Percentiles rank a stretch among this genome's conserved stretches.
Evolutionary conservation across 2,797 vertebrate species (phyloP).

Genomic region (Bovichtus variegatus): DNA sequence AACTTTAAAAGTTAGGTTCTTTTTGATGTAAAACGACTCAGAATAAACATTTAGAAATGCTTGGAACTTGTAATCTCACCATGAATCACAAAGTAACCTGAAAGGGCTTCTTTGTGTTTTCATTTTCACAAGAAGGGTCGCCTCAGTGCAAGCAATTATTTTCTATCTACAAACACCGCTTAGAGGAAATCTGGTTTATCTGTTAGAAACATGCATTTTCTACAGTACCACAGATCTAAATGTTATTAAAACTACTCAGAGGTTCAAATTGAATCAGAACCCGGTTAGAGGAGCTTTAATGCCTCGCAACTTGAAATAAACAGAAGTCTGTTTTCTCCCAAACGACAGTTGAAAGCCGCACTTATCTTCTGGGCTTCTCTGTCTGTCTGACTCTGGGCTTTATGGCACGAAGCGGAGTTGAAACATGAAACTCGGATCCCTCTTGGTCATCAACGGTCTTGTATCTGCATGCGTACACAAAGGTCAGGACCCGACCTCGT

Average conservation of each 20-base stretch:
- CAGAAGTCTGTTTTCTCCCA: slow-evolving; percentile 20
- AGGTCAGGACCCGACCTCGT: slow-evolving; percentile 42
- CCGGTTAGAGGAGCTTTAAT: slow-evolving; percentile 49
- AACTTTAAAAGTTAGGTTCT: slow-evolving; percentile 27
- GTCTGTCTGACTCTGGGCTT: slow-evolving; percentile 1
- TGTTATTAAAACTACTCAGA: slow-evolving; percentile 46
- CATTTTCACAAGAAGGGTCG: slow-evolving; percentile 42
- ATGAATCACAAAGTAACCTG: slow-evolving; percentile 44
- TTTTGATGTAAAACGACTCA: slow-evolving; percentile 18
- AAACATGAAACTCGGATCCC: slow-evolving; percentile 7
- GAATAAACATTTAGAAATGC: slow-evolving; percentile 32
- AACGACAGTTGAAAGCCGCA: slow-evolving; percentile 33
- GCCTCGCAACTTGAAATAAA: slow-evolving; percentile 38
- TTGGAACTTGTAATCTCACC: slow-evolving; percentile 38
- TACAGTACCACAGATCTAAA: slow-evolving; percentile 30
- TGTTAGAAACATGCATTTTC: slow-evolving; percentile 45
- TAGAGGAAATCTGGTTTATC: slow-evolving; percentile 50
- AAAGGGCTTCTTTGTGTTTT: slow-evolving; percentile 50
- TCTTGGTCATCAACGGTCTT: slow-evolving; percentile 31
- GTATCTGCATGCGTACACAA: neutral
- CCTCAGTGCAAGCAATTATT: slow-evolving; percentile 63
- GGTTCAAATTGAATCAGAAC: slow-evolving; percentile 63
- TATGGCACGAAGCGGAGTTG: slow-evolving; percentile 13
- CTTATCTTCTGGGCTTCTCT: slow-evolving; percentile 15
- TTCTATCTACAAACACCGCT: slow-evolving; percentile 52